Percentiles rank a stretch among this genome's conserved stretches.
These are phyloP conservation scores for Dicrostonyx torquatus DNA, from an alignment of 2,797 vertebrate species.

Conservation along the genomic window DNA sequence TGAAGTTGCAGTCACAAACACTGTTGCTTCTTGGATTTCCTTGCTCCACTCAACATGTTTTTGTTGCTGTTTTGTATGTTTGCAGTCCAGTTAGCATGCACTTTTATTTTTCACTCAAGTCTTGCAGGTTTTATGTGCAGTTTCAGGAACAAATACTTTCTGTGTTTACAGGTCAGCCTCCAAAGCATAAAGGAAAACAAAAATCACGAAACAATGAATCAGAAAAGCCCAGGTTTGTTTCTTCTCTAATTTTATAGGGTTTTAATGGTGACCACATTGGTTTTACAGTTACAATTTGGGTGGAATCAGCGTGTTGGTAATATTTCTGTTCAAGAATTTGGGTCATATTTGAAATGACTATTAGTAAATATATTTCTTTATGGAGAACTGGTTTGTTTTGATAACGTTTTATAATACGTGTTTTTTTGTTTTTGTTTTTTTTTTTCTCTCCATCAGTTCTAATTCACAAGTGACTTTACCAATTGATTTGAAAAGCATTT, in stretches of 20 bases:
- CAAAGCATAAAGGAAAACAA: slow-evolving; percentile 80
- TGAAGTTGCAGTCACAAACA: not conserved
- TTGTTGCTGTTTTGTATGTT: not conserved
- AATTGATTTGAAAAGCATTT: slow-evolving; percentile 74
- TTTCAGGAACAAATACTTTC: slow-evolving; percentile 72
- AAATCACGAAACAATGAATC: slow-evolving; percentile 76
- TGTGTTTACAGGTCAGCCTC: slow-evolving; percentile 78
- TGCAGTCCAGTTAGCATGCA: not conserved
- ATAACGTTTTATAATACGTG: not conserved
- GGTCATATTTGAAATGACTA: slow-evolving; percentile 30
- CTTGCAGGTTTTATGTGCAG: not conserved
- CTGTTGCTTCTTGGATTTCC: not conserved
- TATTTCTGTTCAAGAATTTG: not conserved
- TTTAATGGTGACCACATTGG: slow-evolving; percentile 13
- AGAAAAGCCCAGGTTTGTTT: slow-evolving; percentile 82
- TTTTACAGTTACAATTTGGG: not conserved
- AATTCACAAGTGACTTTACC: slow-evolving; percentile 77
- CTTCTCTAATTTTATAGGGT: not conserved
- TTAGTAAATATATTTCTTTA: not conserved
- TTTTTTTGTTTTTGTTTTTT: no score
- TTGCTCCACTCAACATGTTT: not conserved
- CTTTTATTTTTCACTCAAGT: not conserved
- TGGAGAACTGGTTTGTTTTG: not conserved
- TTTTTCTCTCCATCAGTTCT: slow-evolving; percentile 58
- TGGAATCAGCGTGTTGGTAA: not conserved